Evolutionary conservation across 2,888 invertebrate genomes (phyloP), one percentile per base, ranked within the genome.

Genomic region (Nasonovia ribisnigri): DNA sequence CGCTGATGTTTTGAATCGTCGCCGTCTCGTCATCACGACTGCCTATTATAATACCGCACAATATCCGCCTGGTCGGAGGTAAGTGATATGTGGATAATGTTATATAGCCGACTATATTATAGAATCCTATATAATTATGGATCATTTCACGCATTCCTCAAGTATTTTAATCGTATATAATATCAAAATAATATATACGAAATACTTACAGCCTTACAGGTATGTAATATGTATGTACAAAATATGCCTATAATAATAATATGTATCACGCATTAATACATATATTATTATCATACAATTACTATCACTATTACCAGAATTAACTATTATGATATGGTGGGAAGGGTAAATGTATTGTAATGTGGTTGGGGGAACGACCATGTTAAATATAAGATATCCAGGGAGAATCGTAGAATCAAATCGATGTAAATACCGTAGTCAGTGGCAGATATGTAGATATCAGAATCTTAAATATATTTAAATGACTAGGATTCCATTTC

Each of bases 111-210:
- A 84, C 43, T 6, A 8, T 84, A 43, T 77, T 77, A 1, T 84
- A 54, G 13, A 54, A 42, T 24, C 51, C 43, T 67, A 67, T 51
- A 88, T 42, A 46, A 48, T 88, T 88, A 88, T 36, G 20, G 46
- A 67, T 29, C 57, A 42, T 46, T 90, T 67, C 90, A 90, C 60
- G 60, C 60, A 90, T 90, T 91, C 91, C 57, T 43, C 24, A 84
- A 54, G 84, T 43, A 84, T 57, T 84, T 84, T 43, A 90, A 88
- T 57, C 57, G 36, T 54, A 24, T 26, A 24, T 24, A 24, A 26
- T n/a, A 84, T 84, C 13, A 84, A 46, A 46, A 46, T 86, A 88
- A 26, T 16, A 43, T 42, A 57, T 43, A 57, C 43, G 54, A 11
- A 26, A 77, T 36, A 20, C 36, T 77, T 36, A 77, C 3, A n/a